Conservation (phyloP, 2,113 vertebrate genomes). For the Seriola rivoliana region DNA sequence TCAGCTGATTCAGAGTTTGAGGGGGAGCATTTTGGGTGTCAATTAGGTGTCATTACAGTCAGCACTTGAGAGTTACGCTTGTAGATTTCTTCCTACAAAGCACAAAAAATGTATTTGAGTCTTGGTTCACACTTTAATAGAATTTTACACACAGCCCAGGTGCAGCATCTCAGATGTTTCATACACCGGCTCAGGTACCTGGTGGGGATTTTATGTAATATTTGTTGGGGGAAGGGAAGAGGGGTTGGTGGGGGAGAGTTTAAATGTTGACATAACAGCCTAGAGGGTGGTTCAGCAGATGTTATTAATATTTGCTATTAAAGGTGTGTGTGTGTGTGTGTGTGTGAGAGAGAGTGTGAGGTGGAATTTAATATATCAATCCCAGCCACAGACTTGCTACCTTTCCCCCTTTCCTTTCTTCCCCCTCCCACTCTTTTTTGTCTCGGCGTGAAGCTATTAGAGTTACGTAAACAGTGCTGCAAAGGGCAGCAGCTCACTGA, state of each 20-base stretch:
- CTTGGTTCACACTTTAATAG: conserved; percentile 8
- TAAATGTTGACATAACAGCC: conserved; percentile 24
- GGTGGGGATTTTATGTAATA: conserved; percentile 51
- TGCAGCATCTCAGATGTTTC: background rate
- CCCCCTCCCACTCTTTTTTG: background rate
- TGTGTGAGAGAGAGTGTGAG: conserved; percentile 8
- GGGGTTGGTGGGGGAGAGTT: background rate
- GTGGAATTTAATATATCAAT: conserved; percentile 36
- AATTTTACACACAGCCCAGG: background rate
- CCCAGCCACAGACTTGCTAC: conserved; percentile 8
- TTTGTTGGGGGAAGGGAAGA: background rate
- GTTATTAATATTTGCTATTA: conserved; percentile 41
- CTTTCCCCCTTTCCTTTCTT: conserved; percentile 5
- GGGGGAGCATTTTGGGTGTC: background rate
- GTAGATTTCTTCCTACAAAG: background rate
- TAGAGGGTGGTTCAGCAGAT: conserved; percentile 12
- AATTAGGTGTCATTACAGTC: background rate
- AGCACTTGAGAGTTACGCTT: background rate
- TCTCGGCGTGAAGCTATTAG: conserved; percentile 46
- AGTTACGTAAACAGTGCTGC: conserved; percentile 57
- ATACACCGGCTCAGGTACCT: conserved; percentile 6
- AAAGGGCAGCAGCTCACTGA: conserved; percentile 61
- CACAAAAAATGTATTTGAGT: background rate
- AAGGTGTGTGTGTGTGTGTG: conserved; percentile 11
- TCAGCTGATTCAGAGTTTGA: conserved; percentile 4